Base-by-base conservation (phyloP, 2,888 invertebrate genomes). In the Dascillus cervinus region DNA sequence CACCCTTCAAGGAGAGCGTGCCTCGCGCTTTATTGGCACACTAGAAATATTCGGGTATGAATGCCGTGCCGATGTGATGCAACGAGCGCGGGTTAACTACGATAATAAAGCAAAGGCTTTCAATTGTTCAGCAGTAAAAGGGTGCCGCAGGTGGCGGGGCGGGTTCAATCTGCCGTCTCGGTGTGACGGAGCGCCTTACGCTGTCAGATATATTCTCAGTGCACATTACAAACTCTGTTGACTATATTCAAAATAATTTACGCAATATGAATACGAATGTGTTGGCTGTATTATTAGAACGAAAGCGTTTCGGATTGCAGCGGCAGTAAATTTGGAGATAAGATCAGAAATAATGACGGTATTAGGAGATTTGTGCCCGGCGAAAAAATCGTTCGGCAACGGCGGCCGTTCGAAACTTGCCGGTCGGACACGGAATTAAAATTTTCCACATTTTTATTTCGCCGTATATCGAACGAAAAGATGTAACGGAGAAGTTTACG, bases 181-280 rank as follows among this genome's bases (percentile, higher is more conserved):
- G 49, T 45, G 43, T 54, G 53, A 55, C 48, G 51, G 48, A 52
- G 47, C 53, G 55, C 56, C 57, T 58, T 60, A 55, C 48, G 49
- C 52, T 55, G 56, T 55, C 56, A 57, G 52, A 56, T 53, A 52
- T 50, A 55, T 45, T 44, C 55, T 50, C 50, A 48, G 50, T 52
- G 52, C 56, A 59, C 57, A 58, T 56, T 56, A 56, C 55, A 56
- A 62, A 62, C 56, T 60, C 59, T 60, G 59, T 59, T 53, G 56
- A 55, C 56, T 53, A 58, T 52, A 48, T 49, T 47, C 47, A 44
- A 51, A 60, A 59, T 59, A 60, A 60, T 60, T 59, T 55, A 61
- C 60, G 58, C 60, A 62, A 56, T 60, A 57, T 57, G 62, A 60
- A 62, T 60, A 54, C 59, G 55, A 58, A 56, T 58, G 55, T 55